Percentiles rank a stretch among this genome's conserved stretches.
These are phyloP conservation scores for Acomys russatus DNA, from an alignment of 2,797 vertebrate species.

Conservation along the genomic window DNA sequence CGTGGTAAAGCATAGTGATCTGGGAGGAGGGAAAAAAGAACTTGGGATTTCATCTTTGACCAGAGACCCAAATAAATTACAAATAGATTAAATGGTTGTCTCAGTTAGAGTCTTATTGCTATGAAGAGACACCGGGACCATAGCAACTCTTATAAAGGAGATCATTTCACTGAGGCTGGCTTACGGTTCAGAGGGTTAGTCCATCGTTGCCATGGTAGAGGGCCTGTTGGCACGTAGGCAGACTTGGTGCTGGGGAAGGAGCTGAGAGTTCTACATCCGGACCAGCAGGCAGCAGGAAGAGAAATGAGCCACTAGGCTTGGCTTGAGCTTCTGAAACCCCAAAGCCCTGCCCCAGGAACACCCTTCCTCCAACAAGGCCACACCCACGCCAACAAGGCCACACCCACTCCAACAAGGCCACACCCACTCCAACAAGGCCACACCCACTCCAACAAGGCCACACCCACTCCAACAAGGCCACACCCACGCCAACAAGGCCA, in stretches of 20 bases:
- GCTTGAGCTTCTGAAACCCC: not conserved
- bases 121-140: not conserved
- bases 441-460: no score
- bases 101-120: not conserved
- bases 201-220: not conserved
- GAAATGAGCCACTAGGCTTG: not conserved
- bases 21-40: not conserved
- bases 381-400: not conserved
- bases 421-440: not conserved
- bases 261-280: not conserved
- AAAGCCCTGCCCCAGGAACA: not conserved
- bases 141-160: not conserved
- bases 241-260: not conserved
- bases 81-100: slow-evolving; percentile 16
- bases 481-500: not conserved
- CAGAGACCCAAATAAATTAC: slow-evolving; percentile 1
- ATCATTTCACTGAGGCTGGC: not conserved
- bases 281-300: not conserved
- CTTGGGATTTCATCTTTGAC: not conserved
- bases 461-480: not conserved
- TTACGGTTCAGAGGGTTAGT: not conserved
- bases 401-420: not conserved
- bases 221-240: not conserved
- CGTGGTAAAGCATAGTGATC: slow-evolving; percentile 18
- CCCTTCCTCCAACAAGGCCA: not conserved